Evolutionary conservation across 1,140 invertebrate genomes (phyloP).

Genomic region (Chelonus insularis): DNA sequence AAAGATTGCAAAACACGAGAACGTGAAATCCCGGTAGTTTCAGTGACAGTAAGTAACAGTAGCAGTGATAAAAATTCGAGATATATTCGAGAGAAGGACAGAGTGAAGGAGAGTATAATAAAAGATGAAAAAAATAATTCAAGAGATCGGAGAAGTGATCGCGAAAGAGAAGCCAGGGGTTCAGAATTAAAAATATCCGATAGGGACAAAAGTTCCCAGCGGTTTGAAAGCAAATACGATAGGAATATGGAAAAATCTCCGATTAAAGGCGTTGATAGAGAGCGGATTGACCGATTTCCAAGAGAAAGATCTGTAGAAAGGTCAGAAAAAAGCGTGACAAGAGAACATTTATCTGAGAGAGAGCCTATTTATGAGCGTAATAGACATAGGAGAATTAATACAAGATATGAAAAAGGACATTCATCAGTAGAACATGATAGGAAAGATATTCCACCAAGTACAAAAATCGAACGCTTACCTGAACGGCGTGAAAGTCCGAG

Average conservation of each 20-base stretch:
- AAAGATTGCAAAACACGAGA: conserved; percentile 36
- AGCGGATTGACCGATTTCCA: conserved; percentile 44
- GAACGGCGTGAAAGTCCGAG: conserved; percentile 48
- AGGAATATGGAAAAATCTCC: conserved; percentile 44
- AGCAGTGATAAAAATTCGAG: conserved; percentile 39
- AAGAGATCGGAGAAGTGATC: conserved; percentile 50
- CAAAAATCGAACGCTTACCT: conserved; percentile 43
- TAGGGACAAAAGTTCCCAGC: conserved; percentile 42
- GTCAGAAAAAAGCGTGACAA: conserved; percentile 36
- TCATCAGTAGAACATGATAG: conserved; percentile 39
- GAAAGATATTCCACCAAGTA: conserved; percentile 40
- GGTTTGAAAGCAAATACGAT: conserved; percentile 48
- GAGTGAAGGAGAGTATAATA: conserved; percentile 36
- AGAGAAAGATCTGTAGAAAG: conserved; percentile 48
- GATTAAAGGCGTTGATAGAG: conserved; percentile 41
- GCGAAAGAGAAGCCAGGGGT: conserved; percentile 45
- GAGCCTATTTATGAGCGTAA: conserved; percentile 50
- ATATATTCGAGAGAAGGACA: conserved; percentile 48
- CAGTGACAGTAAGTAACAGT: neutral
- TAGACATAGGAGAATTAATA: conserved; percentile 46
- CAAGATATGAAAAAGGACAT: conserved; percentile 43
- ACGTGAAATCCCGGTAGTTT: conserved; percentile 30
- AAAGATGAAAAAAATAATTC: conserved; percentile 38
- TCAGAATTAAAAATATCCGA: conserved; percentile 44
- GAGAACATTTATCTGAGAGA: conserved; percentile 34